Evolutionary conservation across 2,888 invertebrate species (phyloP).

Genomic region (Pedicia rivosa): DNA sequence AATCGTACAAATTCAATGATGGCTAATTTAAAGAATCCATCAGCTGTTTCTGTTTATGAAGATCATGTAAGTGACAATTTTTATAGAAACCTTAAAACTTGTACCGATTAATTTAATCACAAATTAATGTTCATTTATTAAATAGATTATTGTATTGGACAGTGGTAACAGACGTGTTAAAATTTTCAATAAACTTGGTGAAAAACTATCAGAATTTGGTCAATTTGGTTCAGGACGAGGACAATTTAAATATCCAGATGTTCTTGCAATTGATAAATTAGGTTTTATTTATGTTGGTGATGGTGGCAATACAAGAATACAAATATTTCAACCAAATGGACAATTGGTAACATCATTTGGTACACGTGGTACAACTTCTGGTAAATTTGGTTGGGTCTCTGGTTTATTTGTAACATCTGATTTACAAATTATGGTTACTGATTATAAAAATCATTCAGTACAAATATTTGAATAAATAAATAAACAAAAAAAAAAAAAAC

Average conservation of each 20-base stretch:
- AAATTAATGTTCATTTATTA: constrained; percentile 4
- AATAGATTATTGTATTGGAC: constrained; percentile 42
- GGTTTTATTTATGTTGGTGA: constrained; percentile 66
- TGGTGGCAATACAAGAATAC: constrained; percentile 58
- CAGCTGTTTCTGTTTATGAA: constrained; percentile 45
- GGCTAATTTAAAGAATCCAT: constrained; percentile 52
- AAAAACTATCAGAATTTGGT: constrained; percentile 45
- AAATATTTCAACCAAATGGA: constrained; percentile 57
- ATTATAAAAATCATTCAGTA: constrained; percentile 38
- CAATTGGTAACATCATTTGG: constrained; percentile 50
- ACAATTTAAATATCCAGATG: constrained; percentile 58
- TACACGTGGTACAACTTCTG: constrained; percentile 30
- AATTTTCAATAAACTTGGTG: constrained; percentile 37
- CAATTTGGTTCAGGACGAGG: constrained; percentile 47
- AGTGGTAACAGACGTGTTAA: constrained; percentile 56
- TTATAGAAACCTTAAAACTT: constrained; percentile 1
- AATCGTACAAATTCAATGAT: constrained; percentile 19
- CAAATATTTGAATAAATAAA: constrained; percentile 25
- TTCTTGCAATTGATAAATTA: constrained; percentile 50
- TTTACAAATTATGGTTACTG: constrained; percentile 43
- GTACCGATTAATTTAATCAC: background rate
- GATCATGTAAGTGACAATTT: constrained; percentile 31
- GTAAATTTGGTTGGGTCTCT: constrained; percentile 52
- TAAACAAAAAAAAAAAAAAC: background rate
- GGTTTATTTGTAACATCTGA: constrained; percentile 44